These are phyloP conservation scores for Heterotilapia buettikoferi DNA, from an alignment of 2,113 vertebrate genomes.

Conservation along the genomic window DNA sequence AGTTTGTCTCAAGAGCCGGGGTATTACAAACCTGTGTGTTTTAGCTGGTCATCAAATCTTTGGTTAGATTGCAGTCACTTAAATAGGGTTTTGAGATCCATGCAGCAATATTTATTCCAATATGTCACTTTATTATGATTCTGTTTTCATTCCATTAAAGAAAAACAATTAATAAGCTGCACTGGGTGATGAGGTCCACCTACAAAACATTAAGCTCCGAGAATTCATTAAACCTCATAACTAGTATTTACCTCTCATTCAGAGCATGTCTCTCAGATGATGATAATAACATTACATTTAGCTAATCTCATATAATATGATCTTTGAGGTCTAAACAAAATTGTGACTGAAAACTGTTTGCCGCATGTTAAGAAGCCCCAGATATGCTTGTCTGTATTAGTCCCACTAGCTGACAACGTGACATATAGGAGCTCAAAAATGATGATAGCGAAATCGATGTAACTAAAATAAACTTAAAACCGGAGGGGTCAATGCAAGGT, in stretches of 20 bases:
- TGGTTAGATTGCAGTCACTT: neutral
- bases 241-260: neutral
- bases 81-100: neutral
- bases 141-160: neutral
- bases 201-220: neutral
- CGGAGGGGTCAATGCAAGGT: neutral
- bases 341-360: neutral
- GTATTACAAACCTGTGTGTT: neutral
- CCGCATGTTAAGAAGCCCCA: neutral
- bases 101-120: neutral
- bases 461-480: neutral
- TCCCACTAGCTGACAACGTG: neutral
- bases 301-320: neutral
- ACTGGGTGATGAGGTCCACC: neutral
- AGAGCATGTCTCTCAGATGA: neutral
- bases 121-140: neutral
- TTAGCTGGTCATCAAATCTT: neutral
- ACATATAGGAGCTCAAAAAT: neutral
- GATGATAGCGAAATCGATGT: neutral
- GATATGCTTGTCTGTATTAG: neutral
- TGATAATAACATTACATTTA: neutral
- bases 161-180: neutral
- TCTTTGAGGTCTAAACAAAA: neutral
- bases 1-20: neutral
- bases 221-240: neutral